Base-by-base conservation (phyloP, 2,888 invertebrate genomes). In the Gari tellinella region DNA sequence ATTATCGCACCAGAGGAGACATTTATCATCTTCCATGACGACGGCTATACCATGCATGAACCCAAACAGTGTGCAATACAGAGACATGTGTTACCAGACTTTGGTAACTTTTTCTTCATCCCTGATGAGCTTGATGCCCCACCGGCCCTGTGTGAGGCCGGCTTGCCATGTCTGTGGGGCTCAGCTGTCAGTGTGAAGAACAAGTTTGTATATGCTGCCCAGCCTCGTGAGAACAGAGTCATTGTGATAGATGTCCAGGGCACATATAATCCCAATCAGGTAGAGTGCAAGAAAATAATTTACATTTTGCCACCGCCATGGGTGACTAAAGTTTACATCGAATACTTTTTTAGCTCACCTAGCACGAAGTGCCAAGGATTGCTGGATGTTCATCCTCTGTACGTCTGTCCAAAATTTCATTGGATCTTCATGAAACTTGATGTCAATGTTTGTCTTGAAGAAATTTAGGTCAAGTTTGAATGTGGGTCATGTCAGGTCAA, bases 21-120 rank as follows among this genome's bases (percentile, higher is more conserved):
- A 10, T 95, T 95, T 91, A 94, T 95, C 88, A 95, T 95, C 14
- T 95, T 95, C 91, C 95, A 95, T 91, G 95, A 95, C 83, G 94
- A 95, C 93, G 96, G 96, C 26, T 94, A 95, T 84, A 94, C 95
- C 1, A 94, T 95, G 48, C 95, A 95, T 91, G 95, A 95, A 82
- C 95, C 95, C 0, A 94, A 94, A 31, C 94, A 94, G 56, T 96
- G 96, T 89, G 93, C 95, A 53, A 93, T 95, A 14, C 94, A 94
- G 86, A 95, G 95, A 90, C 94, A 95, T 89, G 95, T 95, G 78
- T 94, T 94, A 88, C 94, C 94, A 86, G 94, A 95, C 25, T 95
- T 95, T 88, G 95, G 95, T n/a, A 94, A 94, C 83, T 94, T 95
- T 88, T 84, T 82, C 65, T 86, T 86, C 66, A 84, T 87, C 41